Evolutionary conservation across 2,797 vertebrate species (phyloP), one percentile per base, ranked within the genome.

Genomic region (Balearica regulorum): DNA sequence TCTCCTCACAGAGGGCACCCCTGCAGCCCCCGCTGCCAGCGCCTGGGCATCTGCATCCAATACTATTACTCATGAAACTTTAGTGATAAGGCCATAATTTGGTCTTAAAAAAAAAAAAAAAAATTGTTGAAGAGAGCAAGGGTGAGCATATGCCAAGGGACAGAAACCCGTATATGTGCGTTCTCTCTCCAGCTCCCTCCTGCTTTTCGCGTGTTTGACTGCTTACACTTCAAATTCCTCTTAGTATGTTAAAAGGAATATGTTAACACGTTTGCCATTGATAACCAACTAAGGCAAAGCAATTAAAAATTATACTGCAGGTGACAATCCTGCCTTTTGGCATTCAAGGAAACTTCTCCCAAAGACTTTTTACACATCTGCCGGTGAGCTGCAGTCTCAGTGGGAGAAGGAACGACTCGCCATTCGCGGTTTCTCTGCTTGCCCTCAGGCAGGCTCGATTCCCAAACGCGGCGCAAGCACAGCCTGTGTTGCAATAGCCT

Each of bases 191-290:
- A 79, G 64, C 55, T 68, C 17, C 17, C n/a, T 69, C 8, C 68
- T 68, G 29, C 49, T 85, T 92, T 60, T 68, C 21, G 6, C 3
- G 0, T 11, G 2, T 19, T 20, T 51, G 28, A 24, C 39, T 57
- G 24, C 44, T 89, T n/a, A 43, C 24, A 13, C 12, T 64, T 55
- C 12, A 37, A 20, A 68, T 82, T 55, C 44, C 19, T 88, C n/a
- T 25, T 62, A 31, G 21, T 14, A n/a, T 1, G 1, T 79, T 51
- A 55, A 53, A 77, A 85, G 10, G 16, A 35, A 14, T 15, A 21
- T 6, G 7, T 61, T 70, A 49, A 28, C 39, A 11, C 0, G 0
- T 29, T 66, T 68, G 19, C 13, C 8, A 9, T 16, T 46, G 21
- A 28, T 58, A 91, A 57, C 16, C 2, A 1, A 33, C 48, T 0